Conservation (phyloP, 2,113 vertebrate genomes). For the Mastomys coucha region DNA sequence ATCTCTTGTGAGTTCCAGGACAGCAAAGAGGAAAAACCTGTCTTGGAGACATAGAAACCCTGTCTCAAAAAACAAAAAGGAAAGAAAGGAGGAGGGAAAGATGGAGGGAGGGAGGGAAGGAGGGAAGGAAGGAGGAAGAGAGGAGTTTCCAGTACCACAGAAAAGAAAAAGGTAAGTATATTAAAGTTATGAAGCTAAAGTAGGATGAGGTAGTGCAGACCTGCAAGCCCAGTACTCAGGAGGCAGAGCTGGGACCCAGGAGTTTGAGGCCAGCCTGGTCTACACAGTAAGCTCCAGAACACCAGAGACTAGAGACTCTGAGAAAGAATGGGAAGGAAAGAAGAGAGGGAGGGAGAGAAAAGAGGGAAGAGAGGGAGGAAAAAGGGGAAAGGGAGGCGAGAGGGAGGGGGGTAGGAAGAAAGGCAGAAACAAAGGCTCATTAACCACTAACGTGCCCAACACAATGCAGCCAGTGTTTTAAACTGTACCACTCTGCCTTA, state of each 20-base stretch:
- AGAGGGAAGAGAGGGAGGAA: not conserved
- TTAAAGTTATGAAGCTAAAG: not conserved
- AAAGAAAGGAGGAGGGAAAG: not conserved
- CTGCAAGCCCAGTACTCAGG: not conserved
- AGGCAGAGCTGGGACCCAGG: not conserved
- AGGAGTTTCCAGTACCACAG: not conserved
- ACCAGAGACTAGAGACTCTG: not conserved
- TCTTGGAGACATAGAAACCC: not conserved
- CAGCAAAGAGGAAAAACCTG: not conserved
- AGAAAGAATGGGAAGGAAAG: not conserved
- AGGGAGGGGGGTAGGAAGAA: not conserved
- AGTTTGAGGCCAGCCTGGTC: not conserved
- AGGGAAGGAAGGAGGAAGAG: not conserved
- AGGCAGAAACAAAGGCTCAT: slow-evolving; percentile 10
- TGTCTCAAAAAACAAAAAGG: not conserved
- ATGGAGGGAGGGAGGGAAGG: no score
- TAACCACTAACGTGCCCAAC: not conserved
- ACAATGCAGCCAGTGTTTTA: not conserved
- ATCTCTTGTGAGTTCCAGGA: not conserved
- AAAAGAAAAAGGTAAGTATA: not conserved
- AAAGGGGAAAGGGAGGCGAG: not conserved
- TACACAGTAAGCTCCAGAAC: not conserved
- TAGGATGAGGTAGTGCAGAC: not conserved
- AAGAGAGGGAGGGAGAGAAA: not conserved
- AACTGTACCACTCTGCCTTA: not conserved